Percentiles rank a stretch among this genome's conserved stretches.
These are phyloP conservation scores for Siderastrea radians DNA, from an alignment of 92 coral and sea anemone genomes.

Conservation along the genomic window DNA sequence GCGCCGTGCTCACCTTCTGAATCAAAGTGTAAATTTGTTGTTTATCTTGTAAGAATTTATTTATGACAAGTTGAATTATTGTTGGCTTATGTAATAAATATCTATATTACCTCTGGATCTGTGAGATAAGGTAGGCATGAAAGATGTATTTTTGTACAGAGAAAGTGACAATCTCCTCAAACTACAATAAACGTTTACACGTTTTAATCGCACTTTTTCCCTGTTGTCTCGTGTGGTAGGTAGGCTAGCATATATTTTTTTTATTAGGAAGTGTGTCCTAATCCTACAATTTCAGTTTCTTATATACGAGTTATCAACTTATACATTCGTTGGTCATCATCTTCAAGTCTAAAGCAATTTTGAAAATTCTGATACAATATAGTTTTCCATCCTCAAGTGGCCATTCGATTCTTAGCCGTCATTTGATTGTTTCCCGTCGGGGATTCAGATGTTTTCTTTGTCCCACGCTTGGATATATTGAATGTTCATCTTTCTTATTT, in stretches of 20 bases:
- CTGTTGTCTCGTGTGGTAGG: not conserved
- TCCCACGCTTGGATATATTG: too few relatives aligned
- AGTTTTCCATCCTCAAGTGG: too few relatives aligned
- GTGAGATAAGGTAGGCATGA: not conserved
- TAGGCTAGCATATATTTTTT: not conserved
- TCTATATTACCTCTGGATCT: not conserved
- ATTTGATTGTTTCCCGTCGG: too few relatives aligned
- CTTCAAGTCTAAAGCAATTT: too few relatives aligned
- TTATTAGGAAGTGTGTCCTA: not conserved
- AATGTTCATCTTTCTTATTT: too few relatives aligned
- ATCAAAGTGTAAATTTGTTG: not conserved
- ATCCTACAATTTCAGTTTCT: too few relatives aligned
- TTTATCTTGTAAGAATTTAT: constrained; percentile 10
- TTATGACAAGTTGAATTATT: constrained; percentile 20
- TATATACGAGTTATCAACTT: too few relatives aligned
- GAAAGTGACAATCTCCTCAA: not conserved
- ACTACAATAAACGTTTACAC: constrained; percentile 19
- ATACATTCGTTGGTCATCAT: too few relatives aligned
- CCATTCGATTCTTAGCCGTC: too few relatives aligned
- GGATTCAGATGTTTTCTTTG: too few relatives aligned
- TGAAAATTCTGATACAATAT: too few relatives aligned
- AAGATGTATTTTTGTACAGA: constrained; percentile 7
- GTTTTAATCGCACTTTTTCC: not conserved
- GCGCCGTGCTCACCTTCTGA: not conserved
- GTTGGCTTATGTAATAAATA: not conserved